phyloP scores from a whole-genome alignment of 2,113 vertebrate genomes.

The Mastomys natalensis region DNA sequence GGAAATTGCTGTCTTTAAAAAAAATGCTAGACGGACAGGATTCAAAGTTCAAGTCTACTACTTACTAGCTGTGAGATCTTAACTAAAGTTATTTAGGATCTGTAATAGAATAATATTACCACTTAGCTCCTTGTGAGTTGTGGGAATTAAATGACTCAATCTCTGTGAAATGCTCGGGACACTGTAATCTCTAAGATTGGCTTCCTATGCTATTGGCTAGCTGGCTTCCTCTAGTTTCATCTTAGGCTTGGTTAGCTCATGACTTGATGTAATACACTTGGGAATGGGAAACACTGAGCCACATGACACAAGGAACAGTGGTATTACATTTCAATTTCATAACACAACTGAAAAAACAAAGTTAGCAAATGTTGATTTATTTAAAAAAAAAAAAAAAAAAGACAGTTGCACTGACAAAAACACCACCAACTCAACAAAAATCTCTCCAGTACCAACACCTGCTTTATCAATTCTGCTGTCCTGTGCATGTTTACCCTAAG shows the following conservation, averaged over 20 bases:
- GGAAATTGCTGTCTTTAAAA: background rate
- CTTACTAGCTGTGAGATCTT: background rate
- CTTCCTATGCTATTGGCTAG: background rate
- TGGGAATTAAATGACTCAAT: constrained; percentile 60
- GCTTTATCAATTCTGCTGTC: background rate
- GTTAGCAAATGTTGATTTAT: constrained; percentile 38
- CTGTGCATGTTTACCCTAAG: background rate
- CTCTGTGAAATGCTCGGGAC: background rate
- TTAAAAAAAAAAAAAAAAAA: background rate
- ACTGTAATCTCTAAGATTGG: background rate
- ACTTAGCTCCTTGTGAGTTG: constrained; percentile 28
- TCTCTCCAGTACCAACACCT: background rate
- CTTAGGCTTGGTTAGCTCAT: background rate
- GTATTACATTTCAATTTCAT: constrained; percentile 68
- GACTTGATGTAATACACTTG: constrained; percentile 41
- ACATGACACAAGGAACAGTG: constrained; percentile 17
- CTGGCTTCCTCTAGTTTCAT: constrained; percentile 41
- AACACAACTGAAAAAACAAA: constrained; percentile 75
- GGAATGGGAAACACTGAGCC: constrained; percentile 12
- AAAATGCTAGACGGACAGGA: background rate
- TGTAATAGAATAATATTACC: constrained; percentile 27
- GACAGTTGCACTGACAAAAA: constrained; percentile 50
- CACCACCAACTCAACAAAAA: background rate
- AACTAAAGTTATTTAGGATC: constrained; percentile 26
- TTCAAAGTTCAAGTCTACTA: constrained; percentile 2